These are phyloP conservation scores for Pecten maximus DNA, from an alignment of 2,888 invertebrate species.

Conservation along the genomic window DNA sequence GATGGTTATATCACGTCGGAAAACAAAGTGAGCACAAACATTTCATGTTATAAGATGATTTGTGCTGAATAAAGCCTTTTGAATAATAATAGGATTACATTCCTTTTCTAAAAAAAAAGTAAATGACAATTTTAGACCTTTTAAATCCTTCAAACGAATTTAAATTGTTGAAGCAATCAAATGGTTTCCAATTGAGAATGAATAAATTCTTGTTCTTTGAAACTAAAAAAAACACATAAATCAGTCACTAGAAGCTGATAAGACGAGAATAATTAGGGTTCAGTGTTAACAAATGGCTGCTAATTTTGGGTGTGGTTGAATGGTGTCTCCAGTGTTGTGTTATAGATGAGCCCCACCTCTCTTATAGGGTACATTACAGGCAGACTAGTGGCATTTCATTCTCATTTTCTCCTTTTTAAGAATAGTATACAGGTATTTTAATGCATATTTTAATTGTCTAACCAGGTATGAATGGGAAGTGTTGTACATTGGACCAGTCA, in stretches of 20 bases:
- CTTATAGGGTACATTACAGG: neutral
- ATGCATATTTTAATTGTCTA: no score
- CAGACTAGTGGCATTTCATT: neutral
- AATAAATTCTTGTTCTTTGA: conserved; percentile 15
- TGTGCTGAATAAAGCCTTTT: neutral
- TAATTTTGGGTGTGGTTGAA: neutral
- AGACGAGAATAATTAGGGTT: neutral
- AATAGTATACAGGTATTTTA: neutral
- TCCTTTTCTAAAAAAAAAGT: neutral
- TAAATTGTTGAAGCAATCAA: neutral
- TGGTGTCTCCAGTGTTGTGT: neutral
- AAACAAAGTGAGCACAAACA: neutral
- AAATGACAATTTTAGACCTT: neutral
- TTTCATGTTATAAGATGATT: neutral
- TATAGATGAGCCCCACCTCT: neutral
- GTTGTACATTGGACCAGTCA: no score
- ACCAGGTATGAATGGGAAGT: no score
- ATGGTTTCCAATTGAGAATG: neutral
- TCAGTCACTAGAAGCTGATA: neutral
- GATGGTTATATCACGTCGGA: neutral
- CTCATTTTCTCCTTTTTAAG: neutral
- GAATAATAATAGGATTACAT: neutral
- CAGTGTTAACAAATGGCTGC: neutral
- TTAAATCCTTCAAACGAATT: neutral
- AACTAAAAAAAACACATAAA: neutral